phyloP scores from a whole-genome alignment of 2,888 invertebrate species.

The Sphaerolaimus hirsutus region DNA sequence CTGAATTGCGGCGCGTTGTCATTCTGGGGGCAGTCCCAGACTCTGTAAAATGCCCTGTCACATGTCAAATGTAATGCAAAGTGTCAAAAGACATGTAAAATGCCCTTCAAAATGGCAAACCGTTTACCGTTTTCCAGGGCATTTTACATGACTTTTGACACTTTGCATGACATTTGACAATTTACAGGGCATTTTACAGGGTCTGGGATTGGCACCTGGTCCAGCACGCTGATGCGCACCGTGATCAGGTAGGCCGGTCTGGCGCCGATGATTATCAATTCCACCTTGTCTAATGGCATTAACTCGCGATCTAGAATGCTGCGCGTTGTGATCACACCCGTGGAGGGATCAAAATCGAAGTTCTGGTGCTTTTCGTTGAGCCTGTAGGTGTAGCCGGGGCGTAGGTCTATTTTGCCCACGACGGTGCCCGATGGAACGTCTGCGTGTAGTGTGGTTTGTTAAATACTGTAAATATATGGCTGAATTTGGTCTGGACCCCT shows the following conservation, averaged over 20 bases:
- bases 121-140: too few relatives aligned
- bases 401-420: conserved; percentile 63
- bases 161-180: neutral
- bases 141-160: neutral
- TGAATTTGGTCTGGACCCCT: too few relatives aligned
- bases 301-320: conserved; percentile 62
- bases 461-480: too few relatives aligned
- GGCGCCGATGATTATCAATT: conserved; percentile 59
- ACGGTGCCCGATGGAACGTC: conserved; percentile 46
- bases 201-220: neutral
- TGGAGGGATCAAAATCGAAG: conserved; percentile 54
- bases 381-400: conserved; percentile 63
- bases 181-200: neutral
- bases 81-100: too few relatives aligned
- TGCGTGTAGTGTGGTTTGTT: too few relatives aligned
- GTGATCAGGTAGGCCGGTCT: conserved; percentile 55
- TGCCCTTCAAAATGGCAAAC: too few relatives aligned
- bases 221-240: conserved; percentile 35
- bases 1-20: conserved; percentile 84
- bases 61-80: too few relatives aligned
- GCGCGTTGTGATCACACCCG: conserved; percentile 55
- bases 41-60: too few relatives aligned
- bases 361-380: conserved; percentile 73
- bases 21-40: conserved; percentile 66
- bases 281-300: conserved; percentile 45